Base-by-base conservation (phyloP, 53 echinoderm and acorn worm genomes). In the Echinometra lucunter region DNA sequence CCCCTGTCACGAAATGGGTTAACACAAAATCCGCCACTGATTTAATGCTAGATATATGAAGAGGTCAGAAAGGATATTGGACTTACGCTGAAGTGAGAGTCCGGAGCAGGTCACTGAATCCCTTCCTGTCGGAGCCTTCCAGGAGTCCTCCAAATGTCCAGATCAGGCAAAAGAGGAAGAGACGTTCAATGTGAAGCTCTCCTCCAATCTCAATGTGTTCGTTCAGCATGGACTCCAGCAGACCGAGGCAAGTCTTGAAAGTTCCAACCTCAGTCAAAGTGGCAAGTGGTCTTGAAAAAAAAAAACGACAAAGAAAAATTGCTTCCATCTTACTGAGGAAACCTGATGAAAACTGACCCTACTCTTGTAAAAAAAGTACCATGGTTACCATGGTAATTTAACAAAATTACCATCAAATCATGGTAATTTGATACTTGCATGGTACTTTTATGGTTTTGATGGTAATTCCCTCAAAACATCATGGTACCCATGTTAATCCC, bases 101-200 rank as follows among this genome's bases (percentile, higher is more conserved):
- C 83, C 99, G 91, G 3, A 98, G 96, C 0, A 97, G 95, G 34
- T 98, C 99, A 83, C 99, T 98, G 97, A 98, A 98, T 91, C 96
- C 96, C 96, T 98, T 98, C 82, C 97, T 95, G 72, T 98, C 99
- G 44, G 74, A 96, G 23, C 97, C 99, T 74, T 98, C 96, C 11
- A 98, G 96, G 21, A 98, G 95, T 19, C 99, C 97, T 23, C 99
- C 99, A 96, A 98, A 98, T 0, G 99, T 96, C 99, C 99, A 98
- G 88, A 98, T 98, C 34, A 98, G 99, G 74, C 99, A 98, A 95
- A 98, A 98, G 92, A 98, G 96, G 66, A 96, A 98, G 23, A 98
- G 96, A 1, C 99, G 90, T 74, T 98, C 99, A 42, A 98, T 98
- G 94, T 98, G 99, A 56, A 98, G 97, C 95, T 98, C 99, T 34